Percentiles rank a stretch among this genome's conserved stretches.
Evolutionary conservation across 2,888 invertebrate genomes (phyloP).

Genomic region (Xestia ashworthii): DNA sequence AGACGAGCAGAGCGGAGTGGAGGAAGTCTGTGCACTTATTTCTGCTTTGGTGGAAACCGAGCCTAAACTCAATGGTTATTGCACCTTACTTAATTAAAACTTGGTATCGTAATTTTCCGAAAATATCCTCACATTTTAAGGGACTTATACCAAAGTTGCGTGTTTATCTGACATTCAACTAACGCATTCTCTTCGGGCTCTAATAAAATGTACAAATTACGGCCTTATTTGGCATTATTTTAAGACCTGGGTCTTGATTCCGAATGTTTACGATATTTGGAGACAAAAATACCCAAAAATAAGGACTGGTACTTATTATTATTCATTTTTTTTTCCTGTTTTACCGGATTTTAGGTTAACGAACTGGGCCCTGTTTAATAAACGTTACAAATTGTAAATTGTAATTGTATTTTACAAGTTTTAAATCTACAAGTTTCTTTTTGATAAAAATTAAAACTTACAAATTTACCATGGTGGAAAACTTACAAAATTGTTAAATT

Average conservation of each 20-base stretch:
- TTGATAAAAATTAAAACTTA: no score
- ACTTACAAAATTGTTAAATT: no score
- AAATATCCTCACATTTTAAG: background rate
- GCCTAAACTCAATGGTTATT: background rate
- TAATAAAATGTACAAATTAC: constrained; percentile 22
- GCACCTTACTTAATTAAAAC: background rate
- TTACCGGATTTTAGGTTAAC: constrained; percentile 23
- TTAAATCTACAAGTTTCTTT: no score
- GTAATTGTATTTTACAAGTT: no score
- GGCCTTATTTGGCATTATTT: constrained; percentile 1
- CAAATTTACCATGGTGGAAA: no score
- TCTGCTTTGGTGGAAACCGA: background rate
- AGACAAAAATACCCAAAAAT: background rate
- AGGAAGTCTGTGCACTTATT: background rate
- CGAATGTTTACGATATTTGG: constrained; percentile 5
- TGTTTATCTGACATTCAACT: constrained; percentile 6
- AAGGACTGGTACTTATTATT: background rate
- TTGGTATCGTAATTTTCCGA: background rate
- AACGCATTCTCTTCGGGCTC: background rate
- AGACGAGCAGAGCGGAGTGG: background rate
- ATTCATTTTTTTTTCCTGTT: background rate
- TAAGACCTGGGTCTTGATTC: background rate
- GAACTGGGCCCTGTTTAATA: background rate
- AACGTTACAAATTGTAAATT: no score
- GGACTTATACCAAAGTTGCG: background rate